Evolutionary conservation across 2,113 vertebrate species (phyloP).

Genomic region (Spea multiplicata): DNA sequence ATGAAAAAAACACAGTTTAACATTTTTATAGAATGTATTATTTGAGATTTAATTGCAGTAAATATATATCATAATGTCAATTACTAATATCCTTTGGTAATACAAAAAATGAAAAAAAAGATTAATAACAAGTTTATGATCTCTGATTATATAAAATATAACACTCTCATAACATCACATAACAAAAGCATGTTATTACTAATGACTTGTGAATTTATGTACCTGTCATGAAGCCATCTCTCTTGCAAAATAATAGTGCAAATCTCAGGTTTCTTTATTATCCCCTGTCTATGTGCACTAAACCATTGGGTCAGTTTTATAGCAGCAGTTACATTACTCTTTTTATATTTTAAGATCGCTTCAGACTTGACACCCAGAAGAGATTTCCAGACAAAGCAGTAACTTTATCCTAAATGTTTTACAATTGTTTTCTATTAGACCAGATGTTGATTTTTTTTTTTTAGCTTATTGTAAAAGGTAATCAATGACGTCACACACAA

Average conservation of each 20-base stretch:
- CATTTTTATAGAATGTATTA: too few relatives aligned
- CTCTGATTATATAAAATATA: constrained; percentile 28
- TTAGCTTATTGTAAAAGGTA: too few relatives aligned
- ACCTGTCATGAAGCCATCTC: constrained; percentile 22
- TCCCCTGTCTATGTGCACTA: constrained; percentile 20
- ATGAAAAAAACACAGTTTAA: too few relatives aligned
- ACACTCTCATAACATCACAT: constrained; percentile 16
- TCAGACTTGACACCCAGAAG: too few relatives aligned
- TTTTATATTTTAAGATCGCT: too few relatives aligned
- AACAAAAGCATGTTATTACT: constrained; percentile 16
- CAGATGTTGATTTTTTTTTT: too few relatives aligned
- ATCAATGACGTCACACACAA: too few relatives aligned
- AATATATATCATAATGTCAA: not conserved
- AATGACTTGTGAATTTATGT: constrained; percentile 30
- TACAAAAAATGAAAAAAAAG: constrained; percentile 30
- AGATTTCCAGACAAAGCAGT: too few relatives aligned
- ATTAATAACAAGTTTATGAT: constrained; percentile 18
- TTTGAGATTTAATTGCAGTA: too few relatives aligned
- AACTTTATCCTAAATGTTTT: too few relatives aligned
- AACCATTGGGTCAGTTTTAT: constrained; percentile 24
- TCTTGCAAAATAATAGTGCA: constrained; percentile 20
- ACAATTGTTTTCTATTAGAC: too few relatives aligned
- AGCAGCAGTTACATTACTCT: not conserved
- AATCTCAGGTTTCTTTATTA: constrained; percentile 13
- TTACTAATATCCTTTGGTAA: not conserved